phyloP scores from a whole-genome alignment of 2,797 vertebrate genomes.

The Semaprochilodus insignis region DNA sequence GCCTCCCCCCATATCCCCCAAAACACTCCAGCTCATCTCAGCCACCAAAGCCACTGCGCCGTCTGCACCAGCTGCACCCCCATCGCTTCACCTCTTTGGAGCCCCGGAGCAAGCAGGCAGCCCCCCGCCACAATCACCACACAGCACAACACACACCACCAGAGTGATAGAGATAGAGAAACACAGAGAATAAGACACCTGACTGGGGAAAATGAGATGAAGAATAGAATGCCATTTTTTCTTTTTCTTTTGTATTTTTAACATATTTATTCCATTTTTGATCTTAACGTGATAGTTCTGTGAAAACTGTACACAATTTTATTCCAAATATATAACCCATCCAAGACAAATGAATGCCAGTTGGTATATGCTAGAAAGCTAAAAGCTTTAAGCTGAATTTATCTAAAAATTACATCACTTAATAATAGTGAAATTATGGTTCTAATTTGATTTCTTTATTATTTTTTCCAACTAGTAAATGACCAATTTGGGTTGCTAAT shows the following conservation, averaged over 20 bases:
- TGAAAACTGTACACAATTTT: too few species aligned
- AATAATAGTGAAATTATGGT: too few species aligned
- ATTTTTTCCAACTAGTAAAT: too few species aligned
- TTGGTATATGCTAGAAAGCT: too few species aligned
- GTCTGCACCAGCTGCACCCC: slow-evolving; percentile 49
- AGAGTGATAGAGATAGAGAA: neutral
- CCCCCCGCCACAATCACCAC: slow-evolving; percentile 38
- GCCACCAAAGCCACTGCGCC: slow-evolving; percentile 43
- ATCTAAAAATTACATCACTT: too few species aligned
- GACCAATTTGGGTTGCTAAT: too few species aligned
- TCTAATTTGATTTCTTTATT: too few species aligned
- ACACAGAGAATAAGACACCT: slow-evolving; percentile 19
- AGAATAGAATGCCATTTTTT: neutral
- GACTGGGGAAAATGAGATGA: slow-evolving; percentile 8
- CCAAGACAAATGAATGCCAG: too few species aligned
- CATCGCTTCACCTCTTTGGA: slow-evolving; percentile 21
- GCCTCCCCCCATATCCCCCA: slow-evolving; percentile 38
- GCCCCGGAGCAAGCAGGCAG: slow-evolving; percentile 18
- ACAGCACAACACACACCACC: slow-evolving; percentile 24
- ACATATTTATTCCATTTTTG: too few species aligned
- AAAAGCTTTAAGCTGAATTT: too few species aligned
- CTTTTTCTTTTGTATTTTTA: neutral
- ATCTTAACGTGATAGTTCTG: too few species aligned
- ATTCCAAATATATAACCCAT: too few species aligned
- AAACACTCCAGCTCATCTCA: slow-evolving; percentile 43